A percentile compares a stretch with the other conserved stretches of the same genome.
These are phyloP conservation scores for Chrysodeixis includens DNA, from an alignment of 2,888 invertebrate species.

Conservation along the genomic window DNA sequence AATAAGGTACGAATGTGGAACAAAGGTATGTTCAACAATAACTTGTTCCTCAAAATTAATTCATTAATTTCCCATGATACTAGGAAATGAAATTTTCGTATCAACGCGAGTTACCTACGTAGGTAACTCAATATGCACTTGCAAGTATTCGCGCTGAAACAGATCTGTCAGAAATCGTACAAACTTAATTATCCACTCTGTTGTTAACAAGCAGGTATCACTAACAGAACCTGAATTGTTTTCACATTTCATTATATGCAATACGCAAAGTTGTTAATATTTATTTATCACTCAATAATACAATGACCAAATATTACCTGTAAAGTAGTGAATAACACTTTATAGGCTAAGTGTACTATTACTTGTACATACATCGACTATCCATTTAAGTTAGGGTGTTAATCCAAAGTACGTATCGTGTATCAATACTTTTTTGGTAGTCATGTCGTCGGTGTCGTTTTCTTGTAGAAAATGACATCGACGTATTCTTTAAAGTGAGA, in stretches of 20 bases:
- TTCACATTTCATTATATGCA: conserved; percentile 33
- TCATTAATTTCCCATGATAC: background rate
- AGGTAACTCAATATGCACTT: conserved; percentile 27
- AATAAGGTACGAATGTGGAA: conserved; percentile 23
- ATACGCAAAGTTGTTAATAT: conserved; percentile 30
- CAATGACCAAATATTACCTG: conserved; percentile 28
- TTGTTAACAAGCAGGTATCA: conserved; percentile 25
- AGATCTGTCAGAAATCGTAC: background rate
- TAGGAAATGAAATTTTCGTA: conserved; percentile 16
- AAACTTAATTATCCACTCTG: background rate
- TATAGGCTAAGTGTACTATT: conserved; percentile 4
- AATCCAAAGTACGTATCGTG: background rate
- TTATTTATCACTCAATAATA: conserved; percentile 29
- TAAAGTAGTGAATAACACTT: conserved; percentile 20
- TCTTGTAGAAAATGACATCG: too few species aligned
- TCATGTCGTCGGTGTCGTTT: too few species aligned
- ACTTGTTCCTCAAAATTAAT: conserved; percentile 10
- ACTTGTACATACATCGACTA: conserved; percentile 18
- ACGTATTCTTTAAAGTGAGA: too few species aligned
- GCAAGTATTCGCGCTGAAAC: conserved; percentile 7
- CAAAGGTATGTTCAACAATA: background rate
- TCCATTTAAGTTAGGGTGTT: conserved; percentile 3
- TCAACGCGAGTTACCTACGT: conserved; percentile 3
- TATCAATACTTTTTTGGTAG: background rate
- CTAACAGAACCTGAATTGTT: conserved; percentile 22